Conservation (phyloP, 1,140 invertebrate genomes). For the Holotrichia oblita region DNA sequence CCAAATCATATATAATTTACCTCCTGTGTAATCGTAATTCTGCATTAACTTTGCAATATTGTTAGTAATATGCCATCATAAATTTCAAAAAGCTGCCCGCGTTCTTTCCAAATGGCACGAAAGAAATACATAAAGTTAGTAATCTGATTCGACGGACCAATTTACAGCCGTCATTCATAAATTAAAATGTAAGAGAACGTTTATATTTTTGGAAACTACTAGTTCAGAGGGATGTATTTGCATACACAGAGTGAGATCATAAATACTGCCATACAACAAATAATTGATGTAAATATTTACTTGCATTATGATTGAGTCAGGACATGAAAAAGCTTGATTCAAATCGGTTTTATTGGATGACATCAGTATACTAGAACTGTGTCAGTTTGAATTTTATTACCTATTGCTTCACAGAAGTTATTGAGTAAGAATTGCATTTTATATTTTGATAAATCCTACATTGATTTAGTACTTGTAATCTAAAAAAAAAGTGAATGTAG, state of each 20-base stretch:
- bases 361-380: no score
- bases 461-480: no score
- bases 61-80: not conserved
- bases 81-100: not conserved
- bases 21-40: constrained; percentile 1
- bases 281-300: no score
- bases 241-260: not conserved
- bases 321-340: no score
- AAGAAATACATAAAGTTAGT: not conserved
- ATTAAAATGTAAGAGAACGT: constrained; percentile 12
- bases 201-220: constrained; percentile 7
- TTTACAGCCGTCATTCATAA: constrained; percentile 12
- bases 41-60: not conserved
- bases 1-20: not conserved
- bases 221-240: not conserved
- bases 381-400: no score
- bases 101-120: not conserved
- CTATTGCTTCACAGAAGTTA: no score
- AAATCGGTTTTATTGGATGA: no score
- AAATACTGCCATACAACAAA: no score
- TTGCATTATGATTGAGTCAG: no score
- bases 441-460: no score
- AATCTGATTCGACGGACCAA: constrained; percentile 11
- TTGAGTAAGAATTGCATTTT: no score
- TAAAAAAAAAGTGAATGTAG: no score